Evolutionary conservation across 2,797 vertebrate genomes (phyloP).

Genomic region (Loris lydekkerianus): DNA sequence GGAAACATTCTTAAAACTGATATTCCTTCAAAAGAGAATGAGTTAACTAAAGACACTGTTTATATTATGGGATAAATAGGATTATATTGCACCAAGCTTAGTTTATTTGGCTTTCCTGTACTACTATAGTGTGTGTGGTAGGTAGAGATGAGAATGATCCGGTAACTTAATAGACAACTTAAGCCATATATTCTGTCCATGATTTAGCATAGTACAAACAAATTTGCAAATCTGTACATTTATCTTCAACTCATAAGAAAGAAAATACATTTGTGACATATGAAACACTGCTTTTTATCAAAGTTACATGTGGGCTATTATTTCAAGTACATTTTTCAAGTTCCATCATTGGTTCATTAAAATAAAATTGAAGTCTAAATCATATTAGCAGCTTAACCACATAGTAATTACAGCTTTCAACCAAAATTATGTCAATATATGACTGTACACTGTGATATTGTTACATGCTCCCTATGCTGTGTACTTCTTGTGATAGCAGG

Average conservation of each 20-base stretch:
- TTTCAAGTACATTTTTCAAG: conserved; percentile 21
- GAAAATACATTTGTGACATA: conserved; percentile 49
- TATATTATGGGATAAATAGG: neutral
- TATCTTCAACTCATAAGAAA: conserved; percentile 1
- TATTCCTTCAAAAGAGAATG: neutral
- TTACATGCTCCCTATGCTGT: neutral
- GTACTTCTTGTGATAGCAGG: neutral
- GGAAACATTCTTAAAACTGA: neutral
- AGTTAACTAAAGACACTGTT: neutral
- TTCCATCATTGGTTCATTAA: conserved; percentile 19
- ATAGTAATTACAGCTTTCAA: conserved; percentile 47
- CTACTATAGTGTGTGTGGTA: neutral
- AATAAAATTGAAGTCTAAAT: conserved; percentile 60
- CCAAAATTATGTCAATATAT: conserved; percentile 1
- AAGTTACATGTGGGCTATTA: neutral
- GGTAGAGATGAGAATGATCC: neutral
- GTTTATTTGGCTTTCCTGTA: neutral
- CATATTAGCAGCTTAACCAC: conserved; percentile 20
- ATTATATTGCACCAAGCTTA: neutral
- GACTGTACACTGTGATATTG: neutral
- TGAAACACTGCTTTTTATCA: conserved; percentile 10
- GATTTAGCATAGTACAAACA: neutral
- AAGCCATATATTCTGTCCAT: neutral
- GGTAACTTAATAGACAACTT: conserved; percentile 29
- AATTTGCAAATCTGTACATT: neutral